These are phyloP conservation scores for Aspidapion aeneum DNA, from an alignment of 2,888 invertebrate species.

Conservation along the genomic window DNA sequence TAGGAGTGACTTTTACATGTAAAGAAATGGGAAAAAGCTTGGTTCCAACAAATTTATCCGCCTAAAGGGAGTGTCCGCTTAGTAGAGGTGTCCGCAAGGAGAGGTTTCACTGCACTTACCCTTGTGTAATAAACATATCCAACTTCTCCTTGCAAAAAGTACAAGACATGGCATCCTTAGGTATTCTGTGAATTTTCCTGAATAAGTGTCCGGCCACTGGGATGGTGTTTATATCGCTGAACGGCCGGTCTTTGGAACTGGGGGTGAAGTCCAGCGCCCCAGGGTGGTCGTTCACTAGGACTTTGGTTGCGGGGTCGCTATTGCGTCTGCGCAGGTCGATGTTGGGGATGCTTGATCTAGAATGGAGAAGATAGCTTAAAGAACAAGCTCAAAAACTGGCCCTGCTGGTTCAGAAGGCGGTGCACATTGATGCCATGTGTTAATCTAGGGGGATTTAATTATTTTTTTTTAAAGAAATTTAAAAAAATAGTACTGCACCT, in stretches of 20 bases:
- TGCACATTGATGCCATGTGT: too few species aligned
- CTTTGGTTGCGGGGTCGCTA: conserved; percentile 67
- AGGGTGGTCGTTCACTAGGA: conserved; percentile 41
- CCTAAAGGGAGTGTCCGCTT: too few species aligned
- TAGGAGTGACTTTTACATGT: too few species aligned
- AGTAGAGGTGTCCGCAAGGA: too few species aligned
- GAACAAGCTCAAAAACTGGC: neutral
- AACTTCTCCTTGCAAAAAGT: conserved; percentile 76
- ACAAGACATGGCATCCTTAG: conserved; percentile 70
- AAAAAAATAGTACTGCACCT: too few species aligned
- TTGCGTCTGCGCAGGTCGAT: conserved; percentile 63
- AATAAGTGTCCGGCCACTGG: conserved; percentile 74
- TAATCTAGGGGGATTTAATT: too few species aligned
- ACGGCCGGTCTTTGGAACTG: conserved; percentile 55
- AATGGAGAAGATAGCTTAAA: neutral
- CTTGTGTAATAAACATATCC: conserved; percentile 74
- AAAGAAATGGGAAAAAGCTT: too few species aligned
- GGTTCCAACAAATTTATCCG: too few species aligned
- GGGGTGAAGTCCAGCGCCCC: conserved; percentile 48
- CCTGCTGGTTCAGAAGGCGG: too few species aligned
- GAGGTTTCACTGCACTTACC: too few species aligned
- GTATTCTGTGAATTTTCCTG: conserved; percentile 71
- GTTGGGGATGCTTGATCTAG: conserved; percentile 21
- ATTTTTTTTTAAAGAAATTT: too few species aligned
- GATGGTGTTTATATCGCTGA: conserved; percentile 49